phyloP scores from a whole-genome alignment of 2,797 vertebrate genomes.

The Helicolenus hilgendorfi region DNA sequence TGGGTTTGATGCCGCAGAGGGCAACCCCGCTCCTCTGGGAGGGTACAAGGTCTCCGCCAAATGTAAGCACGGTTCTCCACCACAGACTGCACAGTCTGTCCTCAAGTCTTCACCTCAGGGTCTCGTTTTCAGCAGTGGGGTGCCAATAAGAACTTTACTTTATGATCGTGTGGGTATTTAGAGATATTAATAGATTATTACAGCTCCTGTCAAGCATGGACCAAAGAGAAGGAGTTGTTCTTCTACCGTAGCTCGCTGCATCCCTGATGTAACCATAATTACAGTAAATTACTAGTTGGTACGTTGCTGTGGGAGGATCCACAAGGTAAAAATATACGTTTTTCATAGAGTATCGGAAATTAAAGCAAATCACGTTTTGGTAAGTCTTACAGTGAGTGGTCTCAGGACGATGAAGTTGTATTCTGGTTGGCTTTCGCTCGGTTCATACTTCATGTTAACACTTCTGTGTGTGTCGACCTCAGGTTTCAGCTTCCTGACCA shows the following conservation, averaged over 20 bases:
- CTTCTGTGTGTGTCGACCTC: constrained; percentile 13
- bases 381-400: neutral
- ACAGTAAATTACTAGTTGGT: constrained; percentile 44
- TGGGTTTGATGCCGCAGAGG: constrained; percentile 96
- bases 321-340: constrained; percentile 55
- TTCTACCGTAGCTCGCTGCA: constrained; percentile 12
- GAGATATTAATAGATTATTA: constrained; percentile 60
- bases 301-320: constrained; percentile 45
- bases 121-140: neutral
- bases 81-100: neutral
- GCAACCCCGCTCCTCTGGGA: constrained; percentile 94
- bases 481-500: constrained; percentile 97
- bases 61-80: constrained; percentile 89
- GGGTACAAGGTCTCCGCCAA: constrained; percentile 97
- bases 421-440: neutral
- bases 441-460: neutral
- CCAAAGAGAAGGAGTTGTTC: constrained; percentile 18
- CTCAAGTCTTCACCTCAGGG: neutral
- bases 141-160: constrained; percentile 20
- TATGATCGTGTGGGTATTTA: constrained; percentile 18
- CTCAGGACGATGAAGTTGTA: neutral
- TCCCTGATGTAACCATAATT: constrained; percentile 60
- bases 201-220: constrained; percentile 34
- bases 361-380: neutral
- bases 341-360: constrained; percentile 39